Base-by-base conservation (phyloP, 2,888 invertebrate genomes). In the Nephrotoma flavescens region DNA sequence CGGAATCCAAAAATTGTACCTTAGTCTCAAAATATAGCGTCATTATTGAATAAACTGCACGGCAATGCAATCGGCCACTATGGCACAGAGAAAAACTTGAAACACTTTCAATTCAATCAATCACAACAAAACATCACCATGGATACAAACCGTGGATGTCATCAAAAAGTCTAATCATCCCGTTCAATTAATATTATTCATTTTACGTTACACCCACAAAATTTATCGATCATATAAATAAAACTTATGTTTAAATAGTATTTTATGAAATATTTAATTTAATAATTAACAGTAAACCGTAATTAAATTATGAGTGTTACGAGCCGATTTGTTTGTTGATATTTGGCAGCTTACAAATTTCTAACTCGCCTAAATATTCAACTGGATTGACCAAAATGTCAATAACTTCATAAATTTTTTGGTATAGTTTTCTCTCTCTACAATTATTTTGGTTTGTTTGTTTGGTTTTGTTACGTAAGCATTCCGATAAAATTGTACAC, bases 1-100 rank as follows among this genome's bases (percentile, higher is more conserved):
- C 95, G 86, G 92, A 91, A 90, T 96, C 96, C 84, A 94, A 92
- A 91, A 96, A 95, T 92, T 94, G 94, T n/a, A 97, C 95, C 89
- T 96, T 95, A 87, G 95, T 96, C 91, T 97, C 97, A 90, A 96
- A 96, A 89, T 96, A 96, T 42, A 97, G 91, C 86, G 96, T 95
- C 97, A 97, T 97, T 84, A 86, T 87, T 19, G 71, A 9, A 31
- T 15, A 57, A 57, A 71, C 71, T 71, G 71, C 7, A 71, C 71
- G 4, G 9, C 9, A 71, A 31, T 31, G 31, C 9, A 19, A 71
- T 31, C 19, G 9, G 9, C 4, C 71, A 71, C 71, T 71, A 15
- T 4, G 12, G 1, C n/a, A 57, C 71, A 11, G 52, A 52, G 31
- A 31, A 31, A 31, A 31, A 52, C n/a, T 52, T 6, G 44, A 85